Base-by-base conservation (phyloP, 2,113 vertebrate genomes). In the Hystrix cristata region DNA sequence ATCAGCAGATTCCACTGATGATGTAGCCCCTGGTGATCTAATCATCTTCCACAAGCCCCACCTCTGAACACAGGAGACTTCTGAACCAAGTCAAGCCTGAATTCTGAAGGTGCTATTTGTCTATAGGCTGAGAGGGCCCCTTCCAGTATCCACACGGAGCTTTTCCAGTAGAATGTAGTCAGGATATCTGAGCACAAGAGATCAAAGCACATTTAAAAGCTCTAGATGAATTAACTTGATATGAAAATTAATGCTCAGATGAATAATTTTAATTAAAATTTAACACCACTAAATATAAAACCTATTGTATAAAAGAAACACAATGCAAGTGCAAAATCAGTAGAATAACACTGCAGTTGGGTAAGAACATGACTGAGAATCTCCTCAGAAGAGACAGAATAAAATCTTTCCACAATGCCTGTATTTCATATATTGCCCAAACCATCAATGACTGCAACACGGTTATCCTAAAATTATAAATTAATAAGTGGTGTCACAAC, bases 401-500 rank as follows among this genome's bases (percentile, higher is more conserved):
- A 51, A 16, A 16, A 31, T 14, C 74, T 78, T 51, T 31, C 13
- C 23, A 81, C 81, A 94, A 83, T 57, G n/a, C 11, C 21, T 60
- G 3, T 67, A 19, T 16, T 51, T 38, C 4, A 85, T 19, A 82
- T 19, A 19, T 38, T 87, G 48, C n/a, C 74, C 83, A 86, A 96
- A 87, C 90, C 46, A 93, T 59, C 15, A 12, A 7, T 89, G 76
- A 82, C 67, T 82, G 14, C 14, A 74, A 60, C 62, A 96, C 46
- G 93, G 38, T 86, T 94, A 89, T 85, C 91, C 51, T 93, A 87
- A 74, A 6, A 91, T 95, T 60, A 65, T 19, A 93, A 94, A 93
- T 91, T 95, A 94, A 93, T 76, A 94, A n/a, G 8, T 76, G 80
- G 53, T 71, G 29, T 97, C 51, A 91, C 94, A 97, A 96, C 83